Percentiles rank a stretch among this genome's conserved stretches.
Conservation (phyloP, 2,888 invertebrate genomes). For the Eupithecia insigniata region DNA sequence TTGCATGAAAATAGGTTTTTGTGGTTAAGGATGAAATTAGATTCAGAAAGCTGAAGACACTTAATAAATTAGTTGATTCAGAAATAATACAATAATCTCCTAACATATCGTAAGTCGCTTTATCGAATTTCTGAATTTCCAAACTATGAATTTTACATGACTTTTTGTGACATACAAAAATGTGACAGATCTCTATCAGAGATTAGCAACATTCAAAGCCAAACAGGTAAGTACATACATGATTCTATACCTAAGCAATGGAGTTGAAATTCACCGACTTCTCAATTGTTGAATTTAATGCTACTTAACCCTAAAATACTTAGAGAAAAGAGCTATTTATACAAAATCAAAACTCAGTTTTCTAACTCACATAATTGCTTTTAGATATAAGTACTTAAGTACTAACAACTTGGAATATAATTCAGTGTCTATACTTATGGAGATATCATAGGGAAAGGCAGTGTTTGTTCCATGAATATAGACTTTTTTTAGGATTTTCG, state of each 20-base stretch:
- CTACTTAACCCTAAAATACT: conserved; percentile 15
- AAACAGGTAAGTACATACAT: neutral
- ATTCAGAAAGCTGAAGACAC: neutral
- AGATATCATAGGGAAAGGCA: conserved; percentile 22
- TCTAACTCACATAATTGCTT: neutral
- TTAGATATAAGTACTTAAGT: conserved; percentile 4
- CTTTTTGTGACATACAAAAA: neutral
- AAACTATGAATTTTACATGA: neutral
- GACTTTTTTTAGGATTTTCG: conserved; percentile 34
- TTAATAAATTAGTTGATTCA: neutral
- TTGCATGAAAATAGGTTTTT: conserved; percentile 6
- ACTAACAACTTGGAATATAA: conserved; percentile 32
- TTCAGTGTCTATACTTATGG: conserved; percentile 37
- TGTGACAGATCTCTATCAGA: neutral
- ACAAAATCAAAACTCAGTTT: neutral
- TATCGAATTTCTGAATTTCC: neutral
- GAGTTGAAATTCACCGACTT: conserved; percentile 40
- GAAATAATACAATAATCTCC: neutral
- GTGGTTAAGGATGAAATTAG: neutral
- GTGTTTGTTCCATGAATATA: conserved; percentile 46
- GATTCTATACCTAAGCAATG: conserved; percentile 17
- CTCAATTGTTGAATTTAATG: conserved; percentile 50
- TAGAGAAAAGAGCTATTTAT: neutral
- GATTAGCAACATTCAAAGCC: neutral
- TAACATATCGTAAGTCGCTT: neutral